A percentile compares a stretch with the other conserved stretches of the same genome.
phyloP scores from a whole-genome alignment of 2,797 vertebrate species.

The Tauraco hartlaubi region DNA sequence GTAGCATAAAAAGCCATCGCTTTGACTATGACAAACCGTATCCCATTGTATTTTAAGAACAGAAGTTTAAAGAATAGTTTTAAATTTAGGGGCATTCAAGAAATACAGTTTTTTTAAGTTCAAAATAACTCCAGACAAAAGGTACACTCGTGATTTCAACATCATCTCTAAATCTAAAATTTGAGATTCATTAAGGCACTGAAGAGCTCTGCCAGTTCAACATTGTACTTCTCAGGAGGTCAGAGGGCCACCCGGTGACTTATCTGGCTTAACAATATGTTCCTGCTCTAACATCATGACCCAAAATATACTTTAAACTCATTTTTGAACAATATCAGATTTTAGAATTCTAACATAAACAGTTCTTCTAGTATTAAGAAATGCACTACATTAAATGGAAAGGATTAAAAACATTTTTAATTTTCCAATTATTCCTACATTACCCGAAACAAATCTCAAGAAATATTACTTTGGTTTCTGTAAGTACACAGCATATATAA shows the following conservation, averaged over 20 bases:
- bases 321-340: background rate
- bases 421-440: background rate
- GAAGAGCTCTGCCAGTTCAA: background rate
- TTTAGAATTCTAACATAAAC: background rate
- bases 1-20: background rate
- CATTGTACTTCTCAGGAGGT: background rate
- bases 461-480: fast-evolving
- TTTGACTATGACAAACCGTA: background rate
- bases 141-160: background rate
- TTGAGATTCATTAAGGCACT: background rate
- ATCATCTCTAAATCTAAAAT: background rate
- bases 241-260: background rate
- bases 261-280: background rate
- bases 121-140: background rate
- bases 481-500: background rate
- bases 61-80: background rate
- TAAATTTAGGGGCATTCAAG: background rate
- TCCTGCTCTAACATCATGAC: background rate
- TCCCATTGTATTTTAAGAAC: background rate
- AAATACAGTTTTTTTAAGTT: background rate
- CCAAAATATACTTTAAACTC: background rate
- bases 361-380: background rate
- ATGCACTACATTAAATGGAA: background rate
- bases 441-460: background rate
- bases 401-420: background rate